phyloP scores from a whole-genome alignment of 2,113 vertebrate genomes.

The Pseudonaja textilis region DNA sequence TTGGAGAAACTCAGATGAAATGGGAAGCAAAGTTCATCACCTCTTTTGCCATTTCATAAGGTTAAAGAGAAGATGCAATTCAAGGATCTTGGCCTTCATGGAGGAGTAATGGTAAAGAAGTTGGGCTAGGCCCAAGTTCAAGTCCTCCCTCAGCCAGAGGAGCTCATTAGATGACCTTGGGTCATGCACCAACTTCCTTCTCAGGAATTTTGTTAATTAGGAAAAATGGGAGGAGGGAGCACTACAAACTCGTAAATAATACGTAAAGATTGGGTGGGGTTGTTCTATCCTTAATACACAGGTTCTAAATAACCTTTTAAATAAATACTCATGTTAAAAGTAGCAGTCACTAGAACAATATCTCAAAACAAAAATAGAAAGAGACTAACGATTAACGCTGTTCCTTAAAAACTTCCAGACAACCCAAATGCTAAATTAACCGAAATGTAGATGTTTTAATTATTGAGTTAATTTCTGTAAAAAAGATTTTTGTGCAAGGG shows the following conservation, averaged over 20 bases:
- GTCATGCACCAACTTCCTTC: not conserved
- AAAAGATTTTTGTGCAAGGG: not conserved
- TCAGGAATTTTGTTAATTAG: not conserved
- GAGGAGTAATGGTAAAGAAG: not conserved
- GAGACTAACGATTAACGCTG: not conserved
- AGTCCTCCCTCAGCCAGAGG: not conserved
- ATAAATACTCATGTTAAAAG: not conserved
- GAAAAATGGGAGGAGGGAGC: not conserved
- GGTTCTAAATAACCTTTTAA: not conserved
- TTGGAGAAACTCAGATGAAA: constrained; percentile 29
- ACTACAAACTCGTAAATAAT: not conserved
- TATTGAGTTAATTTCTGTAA: not conserved
- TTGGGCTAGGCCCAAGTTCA: not conserved
- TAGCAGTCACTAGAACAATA: not conserved
- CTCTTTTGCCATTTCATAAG: not conserved
- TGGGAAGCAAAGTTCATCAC: constrained; percentile 28
- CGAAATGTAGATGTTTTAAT: not conserved
- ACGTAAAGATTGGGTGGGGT: not conserved
- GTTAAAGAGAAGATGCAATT: not conserved
- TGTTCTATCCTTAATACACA: not conserved
- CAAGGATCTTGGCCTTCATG: not conserved
- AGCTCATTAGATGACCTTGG: not conserved
- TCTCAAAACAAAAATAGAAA: not conserved
- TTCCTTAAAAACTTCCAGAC: not conserved
- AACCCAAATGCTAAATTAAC: not conserved